Conservation (phyloP, 2,113 vertebrate species). For the Hemicordylus capensis region DNA sequence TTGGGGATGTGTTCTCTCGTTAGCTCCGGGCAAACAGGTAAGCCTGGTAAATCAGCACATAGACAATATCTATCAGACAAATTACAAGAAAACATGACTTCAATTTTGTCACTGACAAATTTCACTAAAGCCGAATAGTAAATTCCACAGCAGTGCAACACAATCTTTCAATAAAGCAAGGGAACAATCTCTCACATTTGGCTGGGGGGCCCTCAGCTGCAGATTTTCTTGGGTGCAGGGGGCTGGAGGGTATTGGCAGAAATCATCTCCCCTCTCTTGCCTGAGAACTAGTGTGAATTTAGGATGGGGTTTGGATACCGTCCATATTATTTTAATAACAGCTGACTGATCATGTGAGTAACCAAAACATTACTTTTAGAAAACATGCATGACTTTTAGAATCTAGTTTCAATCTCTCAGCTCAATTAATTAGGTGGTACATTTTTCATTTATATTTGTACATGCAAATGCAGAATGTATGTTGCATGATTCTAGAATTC, state of each 20-base stretch:
- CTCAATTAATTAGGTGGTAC: too few species aligned
- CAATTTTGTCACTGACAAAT: background rate
- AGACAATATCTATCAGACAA: background rate
- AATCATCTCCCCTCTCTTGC: too few species aligned
- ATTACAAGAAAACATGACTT: background rate
- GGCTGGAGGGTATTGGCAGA: too few species aligned
- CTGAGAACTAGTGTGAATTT: too few species aligned
- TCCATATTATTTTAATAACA: too few species aligned
- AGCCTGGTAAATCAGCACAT: conserved; percentile 72
- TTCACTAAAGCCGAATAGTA: background rate
- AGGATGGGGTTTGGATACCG: too few species aligned
- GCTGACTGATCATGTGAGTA: too few species aligned
- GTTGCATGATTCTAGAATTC: background rate
- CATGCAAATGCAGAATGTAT: background rate
- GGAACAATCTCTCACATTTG: background rate
- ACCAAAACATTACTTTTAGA: too few species aligned
- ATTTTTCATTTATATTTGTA: background rate
- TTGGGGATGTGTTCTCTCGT: conserved; percentile 92
- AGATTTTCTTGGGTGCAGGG: background rate
- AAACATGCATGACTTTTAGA: too few species aligned
- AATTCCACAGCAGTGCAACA: background rate
- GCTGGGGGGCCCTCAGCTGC: background rate
- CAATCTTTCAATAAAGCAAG: background rate
- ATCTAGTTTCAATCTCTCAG: too few species aligned
- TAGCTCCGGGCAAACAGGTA: conserved; percentile 94